These are phyloP conservation scores for Aphidoletes aphidimyza DNA, from an alignment of 2,888 invertebrate species.

Conservation along the genomic window DNA sequence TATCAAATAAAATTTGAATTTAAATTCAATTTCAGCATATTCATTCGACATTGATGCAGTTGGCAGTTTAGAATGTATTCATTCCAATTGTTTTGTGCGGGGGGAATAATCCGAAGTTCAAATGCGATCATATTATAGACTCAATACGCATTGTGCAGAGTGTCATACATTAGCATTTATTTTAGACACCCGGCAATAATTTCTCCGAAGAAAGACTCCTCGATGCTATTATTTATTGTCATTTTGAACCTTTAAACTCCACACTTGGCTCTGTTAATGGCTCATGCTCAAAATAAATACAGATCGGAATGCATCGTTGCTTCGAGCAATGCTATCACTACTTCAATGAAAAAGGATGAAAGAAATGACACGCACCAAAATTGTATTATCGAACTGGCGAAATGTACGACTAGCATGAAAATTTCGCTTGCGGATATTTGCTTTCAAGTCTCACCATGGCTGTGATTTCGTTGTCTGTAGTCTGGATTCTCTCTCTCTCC, in stretches of 20 bases:
- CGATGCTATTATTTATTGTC: not conserved
- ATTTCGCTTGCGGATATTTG: slow-evolving; percentile 51
- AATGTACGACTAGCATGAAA: not conserved
- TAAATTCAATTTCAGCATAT: slow-evolving; percentile 52
- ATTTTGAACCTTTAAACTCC: not conserved
- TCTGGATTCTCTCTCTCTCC: too few species aligned
- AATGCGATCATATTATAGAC: not conserved
- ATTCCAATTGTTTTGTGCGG: too few species aligned
- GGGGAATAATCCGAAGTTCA: too few species aligned
- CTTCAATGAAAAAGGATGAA: not conserved
- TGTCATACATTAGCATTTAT: slow-evolving; percentile 39
- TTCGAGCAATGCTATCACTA: not conserved
- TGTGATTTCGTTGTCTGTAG: slow-evolving; percentile 35
- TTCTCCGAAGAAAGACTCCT: not conserved
- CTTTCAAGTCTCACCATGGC: slow-evolving; percentile 3
- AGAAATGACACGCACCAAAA: slow-evolving; percentile 53
- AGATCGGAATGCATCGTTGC: slow-evolving; percentile 17
- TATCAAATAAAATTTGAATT: slow-evolving; percentile 50
- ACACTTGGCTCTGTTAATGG: not conserved
- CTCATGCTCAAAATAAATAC: not conserved
- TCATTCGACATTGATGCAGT: too few species aligned
- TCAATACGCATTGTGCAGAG: not conserved
- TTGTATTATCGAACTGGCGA: not conserved
- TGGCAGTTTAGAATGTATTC: too few species aligned
- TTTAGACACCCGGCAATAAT: slow-evolving; percentile 1